Conservation (phyloP, 2,797 vertebrate genomes). For the Tadarida brasiliensis region DNA sequence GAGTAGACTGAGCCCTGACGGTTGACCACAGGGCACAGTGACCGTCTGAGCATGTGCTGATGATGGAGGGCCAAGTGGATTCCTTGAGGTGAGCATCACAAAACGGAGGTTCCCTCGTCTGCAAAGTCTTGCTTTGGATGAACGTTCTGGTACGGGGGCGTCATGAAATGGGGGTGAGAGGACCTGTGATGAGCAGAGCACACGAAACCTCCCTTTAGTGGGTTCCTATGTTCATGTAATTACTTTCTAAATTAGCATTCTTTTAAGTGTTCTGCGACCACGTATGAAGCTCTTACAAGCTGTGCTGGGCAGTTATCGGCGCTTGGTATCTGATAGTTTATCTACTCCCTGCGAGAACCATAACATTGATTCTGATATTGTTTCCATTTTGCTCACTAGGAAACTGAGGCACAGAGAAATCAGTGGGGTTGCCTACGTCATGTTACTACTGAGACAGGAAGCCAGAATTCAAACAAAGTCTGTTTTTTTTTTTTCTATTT, state of each 20-base stretch:
- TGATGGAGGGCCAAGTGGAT: rapidly evolving
- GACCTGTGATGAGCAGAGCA: no score
- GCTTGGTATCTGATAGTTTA: neutral
- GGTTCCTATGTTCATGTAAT: neutral
- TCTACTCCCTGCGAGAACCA: neutral
- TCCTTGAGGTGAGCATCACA: neutral
- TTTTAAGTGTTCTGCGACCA: neutral
- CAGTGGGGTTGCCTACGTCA: neutral
- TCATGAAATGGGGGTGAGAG: no score
- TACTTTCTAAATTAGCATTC: neutral
- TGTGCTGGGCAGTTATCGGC: neutral
- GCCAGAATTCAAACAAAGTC: neutral
- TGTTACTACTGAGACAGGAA: neutral
- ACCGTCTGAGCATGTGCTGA: no score
- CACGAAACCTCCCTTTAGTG: neutral
- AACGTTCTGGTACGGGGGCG: rapidly evolving
- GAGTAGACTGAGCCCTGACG: neutral
- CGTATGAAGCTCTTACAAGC: neutral
- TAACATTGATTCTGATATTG: neutral
- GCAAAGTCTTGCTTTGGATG: neutral
- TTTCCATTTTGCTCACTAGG: neutral
- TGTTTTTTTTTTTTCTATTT: neutral
- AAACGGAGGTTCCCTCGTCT: neutral
- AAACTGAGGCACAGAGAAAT: no score
- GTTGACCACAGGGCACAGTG: no score